Base-by-base conservation (phyloP, 2,113 vertebrate genomes). In the Aix galericulata region DNA sequence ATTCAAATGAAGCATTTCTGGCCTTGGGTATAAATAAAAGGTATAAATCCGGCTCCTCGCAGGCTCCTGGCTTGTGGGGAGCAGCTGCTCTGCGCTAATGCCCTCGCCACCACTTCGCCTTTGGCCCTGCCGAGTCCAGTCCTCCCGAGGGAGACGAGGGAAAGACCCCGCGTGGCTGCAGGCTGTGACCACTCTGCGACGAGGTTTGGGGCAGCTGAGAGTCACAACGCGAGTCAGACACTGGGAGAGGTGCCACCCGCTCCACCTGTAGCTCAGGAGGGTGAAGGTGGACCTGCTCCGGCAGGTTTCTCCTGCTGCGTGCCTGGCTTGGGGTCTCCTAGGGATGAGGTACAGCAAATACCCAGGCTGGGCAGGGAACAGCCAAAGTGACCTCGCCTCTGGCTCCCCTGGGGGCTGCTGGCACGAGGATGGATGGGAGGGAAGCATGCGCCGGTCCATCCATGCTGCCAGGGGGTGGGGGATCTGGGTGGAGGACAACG, bases 51-150 rank as follows among this genome's bases (percentile, higher is more conserved):
- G 21, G 32, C 17, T 14, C 44, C 38, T 55, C 48, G 15, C 31
- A 53, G 31, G 26, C 42, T n/a, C 12, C 1, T 0, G 0, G 1
- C 21, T 42, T 7, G 1, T 32, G 66, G 64, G 76, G 26, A 63
- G 20, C 11, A 72, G 29, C 42, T 59, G 48, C 46, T 13, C 9
- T 1, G 0, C 0, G 1, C 4, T 5, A 13, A 34, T 3, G 0
- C 53, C 82, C 31, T 73, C 77, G 16, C 11, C 1, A 2, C 3
- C 6, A 5, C 22, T 69, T 64, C 59, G 34, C 8, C 1, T 64
- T 56, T 62, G n/a, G 22, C 72, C 26, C 58, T 58, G 26, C 32
- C 0, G 0, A 76, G 13, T 14, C 32, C 34, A 31, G 16, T 27
- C 64, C 23, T 58, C 34, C 32, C 58, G 52, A 48, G 79, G 60